phyloP scores from a whole-genome alignment of 92 coral and sea anemone genomes.

The Paramuricea clavata region DNA sequence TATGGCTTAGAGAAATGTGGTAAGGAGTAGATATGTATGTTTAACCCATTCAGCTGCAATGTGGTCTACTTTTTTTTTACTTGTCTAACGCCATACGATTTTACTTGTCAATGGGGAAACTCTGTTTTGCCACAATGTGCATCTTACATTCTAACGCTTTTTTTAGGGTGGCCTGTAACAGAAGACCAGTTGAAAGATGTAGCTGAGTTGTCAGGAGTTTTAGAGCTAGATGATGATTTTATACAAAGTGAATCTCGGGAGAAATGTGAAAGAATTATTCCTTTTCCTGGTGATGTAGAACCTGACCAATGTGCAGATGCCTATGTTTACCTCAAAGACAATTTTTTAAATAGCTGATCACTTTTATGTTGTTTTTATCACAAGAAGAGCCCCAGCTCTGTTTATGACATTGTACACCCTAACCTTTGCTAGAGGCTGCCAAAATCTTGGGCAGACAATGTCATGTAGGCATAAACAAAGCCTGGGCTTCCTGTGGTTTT shows the following conservation, averaged over 20 bases:
- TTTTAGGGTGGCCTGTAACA: constrained; percentile 58
- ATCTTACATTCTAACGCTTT: too few relatives aligned
- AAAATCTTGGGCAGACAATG: too few relatives aligned
- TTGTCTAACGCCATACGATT: background rate
- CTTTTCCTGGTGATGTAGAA: constrained; percentile 45
- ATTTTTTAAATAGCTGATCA: constrained; percentile 4
- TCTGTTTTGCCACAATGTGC: too few relatives aligned
- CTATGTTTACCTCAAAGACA: constrained; percentile 48
- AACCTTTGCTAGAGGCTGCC: too few relatives aligned
- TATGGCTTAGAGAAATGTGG: constrained; percentile 1
- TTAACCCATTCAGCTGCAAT: background rate
- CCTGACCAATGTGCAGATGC: constrained; percentile 55
- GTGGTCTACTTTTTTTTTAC: background rate
- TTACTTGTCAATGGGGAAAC: background rate
- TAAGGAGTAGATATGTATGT: background rate
- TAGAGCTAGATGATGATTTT: constrained; percentile 45
- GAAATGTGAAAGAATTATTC: constrained; percentile 51
- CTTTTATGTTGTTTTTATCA: background rate
- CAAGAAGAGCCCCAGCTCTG: background rate
- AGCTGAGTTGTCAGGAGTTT: constrained; percentile 53
- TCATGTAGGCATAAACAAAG: too few relatives aligned
- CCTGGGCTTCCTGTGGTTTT: too few relatives aligned
- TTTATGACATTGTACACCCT: too few relatives aligned
- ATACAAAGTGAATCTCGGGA: constrained; percentile 35
- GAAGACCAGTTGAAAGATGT: constrained; percentile 62